These are phyloP conservation scores for Ciconia stormi DNA, from an alignment of 2,113 vertebrate species.

Conservation along the genomic window DNA sequence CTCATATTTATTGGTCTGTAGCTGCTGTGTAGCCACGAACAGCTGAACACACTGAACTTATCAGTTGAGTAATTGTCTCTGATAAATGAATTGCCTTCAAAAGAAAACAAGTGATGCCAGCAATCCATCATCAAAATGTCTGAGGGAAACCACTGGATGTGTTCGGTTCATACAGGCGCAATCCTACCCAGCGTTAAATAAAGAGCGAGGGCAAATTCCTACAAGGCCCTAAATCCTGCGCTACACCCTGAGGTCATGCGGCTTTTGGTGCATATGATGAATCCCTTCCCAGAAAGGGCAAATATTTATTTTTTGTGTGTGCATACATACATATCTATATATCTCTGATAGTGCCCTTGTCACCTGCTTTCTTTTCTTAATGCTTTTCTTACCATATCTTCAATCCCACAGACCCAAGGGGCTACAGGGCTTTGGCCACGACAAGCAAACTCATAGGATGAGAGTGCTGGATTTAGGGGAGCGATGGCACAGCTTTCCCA, in stretches of 20 bases:
- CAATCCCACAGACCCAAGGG: not conserved
- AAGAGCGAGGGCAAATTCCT: not conserved
- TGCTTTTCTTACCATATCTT: not conserved
- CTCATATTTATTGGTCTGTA: conserved; percentile 35
- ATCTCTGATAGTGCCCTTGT: not conserved
- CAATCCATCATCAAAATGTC: conserved; percentile 33
- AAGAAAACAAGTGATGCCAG: conserved; percentile 44
- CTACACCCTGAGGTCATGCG: not conserved
- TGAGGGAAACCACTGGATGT: not conserved
- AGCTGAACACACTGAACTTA: conserved; percentile 67
- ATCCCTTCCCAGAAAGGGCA: not conserved
- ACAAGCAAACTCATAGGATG: not conserved
- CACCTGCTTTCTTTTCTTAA: not conserved
- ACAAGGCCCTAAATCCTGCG: not conserved
- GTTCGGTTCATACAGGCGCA: not conserved
- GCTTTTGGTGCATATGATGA: not conserved
- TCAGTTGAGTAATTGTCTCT: conserved; percentile 60
- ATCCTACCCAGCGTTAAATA: not conserved
- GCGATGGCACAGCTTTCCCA: not conserved
- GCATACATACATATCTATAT: not conserved
- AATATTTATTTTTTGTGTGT: not conserved
- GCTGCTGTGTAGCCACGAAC: conserved; percentile 5
- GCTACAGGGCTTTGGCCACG: not conserved
- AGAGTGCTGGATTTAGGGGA: not conserved
- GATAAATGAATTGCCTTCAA: conserved; percentile 61